Conservation (phyloP, 2,797 vertebrate species). For the Falco cherrug region DNA sequence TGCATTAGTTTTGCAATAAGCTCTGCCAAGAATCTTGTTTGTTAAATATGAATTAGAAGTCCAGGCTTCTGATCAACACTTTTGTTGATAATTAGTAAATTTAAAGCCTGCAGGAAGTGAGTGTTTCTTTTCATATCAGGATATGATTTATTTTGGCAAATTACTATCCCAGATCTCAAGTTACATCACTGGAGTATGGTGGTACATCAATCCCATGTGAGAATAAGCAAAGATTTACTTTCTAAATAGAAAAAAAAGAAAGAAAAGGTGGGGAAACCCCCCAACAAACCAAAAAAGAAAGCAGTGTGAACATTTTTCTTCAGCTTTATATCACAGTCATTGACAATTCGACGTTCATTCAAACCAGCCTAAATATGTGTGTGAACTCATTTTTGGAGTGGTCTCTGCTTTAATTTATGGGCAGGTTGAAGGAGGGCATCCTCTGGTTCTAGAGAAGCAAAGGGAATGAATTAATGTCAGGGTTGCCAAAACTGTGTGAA, state of each 20-base stretch:
- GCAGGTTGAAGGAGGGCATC: not conserved
- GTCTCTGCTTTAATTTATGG: not conserved
- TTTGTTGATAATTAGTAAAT: slow-evolving; percentile 28
- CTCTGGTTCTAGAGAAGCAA: not conserved
- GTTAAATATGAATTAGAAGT: not conserved
- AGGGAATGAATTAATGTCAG: not conserved
- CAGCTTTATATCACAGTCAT: not conserved
- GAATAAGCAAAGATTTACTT: not conserved
- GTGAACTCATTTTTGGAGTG: not conserved
- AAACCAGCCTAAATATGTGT: not conserved
- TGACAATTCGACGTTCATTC: not conserved
- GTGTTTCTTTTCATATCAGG: not conserved
- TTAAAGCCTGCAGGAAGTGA: not conserved
- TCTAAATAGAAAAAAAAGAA: not conserved
- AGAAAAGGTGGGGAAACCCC: too few relatives aligned
- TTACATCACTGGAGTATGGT: not conserved
- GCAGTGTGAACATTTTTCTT: not conserved
- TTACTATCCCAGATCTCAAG: not conserved
- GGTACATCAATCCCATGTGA: not conserved
- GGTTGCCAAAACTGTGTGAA: not conserved
- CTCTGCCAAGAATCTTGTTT: slow-evolving; percentile 43
- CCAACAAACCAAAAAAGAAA: not conserved
- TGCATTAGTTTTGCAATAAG: not conserved
- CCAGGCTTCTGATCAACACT: slow-evolving; percentile 4
- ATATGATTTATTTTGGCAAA: slow-evolving; percentile 20